Evolutionary conservation across 1,140 invertebrate genomes (phyloP).

Genomic region (Drosophila hydei): DNA sequence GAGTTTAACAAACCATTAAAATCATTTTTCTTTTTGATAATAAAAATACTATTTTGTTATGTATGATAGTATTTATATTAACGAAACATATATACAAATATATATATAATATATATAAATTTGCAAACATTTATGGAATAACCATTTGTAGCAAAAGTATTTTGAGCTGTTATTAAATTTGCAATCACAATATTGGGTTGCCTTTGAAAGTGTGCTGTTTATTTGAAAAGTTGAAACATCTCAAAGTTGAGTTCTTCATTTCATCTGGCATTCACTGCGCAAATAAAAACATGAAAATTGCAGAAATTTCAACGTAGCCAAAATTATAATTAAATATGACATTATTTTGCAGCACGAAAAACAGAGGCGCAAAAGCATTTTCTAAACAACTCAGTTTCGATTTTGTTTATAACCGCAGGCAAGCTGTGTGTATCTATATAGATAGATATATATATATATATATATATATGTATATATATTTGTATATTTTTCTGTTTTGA

Average conservation of each 20-base stretch:
- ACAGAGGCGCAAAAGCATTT: constrained; percentile 14
- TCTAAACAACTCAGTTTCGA: constrained; percentile 29
- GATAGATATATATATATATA: neutral
- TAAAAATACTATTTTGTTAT: too few relatives aligned
- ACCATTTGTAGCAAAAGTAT: constrained; percentile 1
- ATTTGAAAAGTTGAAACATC: constrained; percentile 17
- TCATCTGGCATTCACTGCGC: constrained; percentile 12
- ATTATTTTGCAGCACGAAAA: constrained; percentile 41
- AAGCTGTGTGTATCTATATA: neutral
- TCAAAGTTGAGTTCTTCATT: constrained; percentile 12
- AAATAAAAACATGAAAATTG: constrained; percentile 30
- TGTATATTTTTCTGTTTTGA: constrained; percentile 1
- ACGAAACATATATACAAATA: too few relatives aligned
- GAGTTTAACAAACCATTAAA: too few relatives aligned
- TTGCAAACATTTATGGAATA: constrained; percentile 3
- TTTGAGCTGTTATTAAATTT: neutral
- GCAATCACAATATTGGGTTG: neutral
- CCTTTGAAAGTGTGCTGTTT: constrained; percentile 13
- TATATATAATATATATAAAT: too few relatives aligned
- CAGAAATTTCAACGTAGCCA: constrained; percentile 22
- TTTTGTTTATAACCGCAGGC: constrained; percentile 31
- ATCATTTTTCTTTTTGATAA: too few relatives aligned
- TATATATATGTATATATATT: neutral
- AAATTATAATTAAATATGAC: constrained; percentile 47
- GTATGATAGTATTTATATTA: too few relatives aligned